phyloP scores from a whole-genome alignment of 2,113 vertebrate species.

The Empidonax traillii region DNA sequence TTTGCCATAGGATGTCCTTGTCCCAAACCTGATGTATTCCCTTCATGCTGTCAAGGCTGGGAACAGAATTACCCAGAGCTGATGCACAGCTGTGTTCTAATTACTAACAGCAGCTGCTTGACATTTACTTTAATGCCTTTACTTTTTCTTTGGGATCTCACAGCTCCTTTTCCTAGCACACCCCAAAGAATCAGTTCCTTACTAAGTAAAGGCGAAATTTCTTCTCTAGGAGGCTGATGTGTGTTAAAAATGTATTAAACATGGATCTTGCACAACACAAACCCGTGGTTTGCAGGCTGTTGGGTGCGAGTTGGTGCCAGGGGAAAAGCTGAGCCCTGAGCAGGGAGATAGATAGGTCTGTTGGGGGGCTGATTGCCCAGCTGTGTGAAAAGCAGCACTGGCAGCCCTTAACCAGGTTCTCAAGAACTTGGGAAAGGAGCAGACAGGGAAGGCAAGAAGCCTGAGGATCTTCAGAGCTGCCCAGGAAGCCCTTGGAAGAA shows the following conservation, averaged over 20 bases:
- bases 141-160: neutral
- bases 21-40: neutral
- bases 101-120: neutral
- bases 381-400: neutral
- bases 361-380: neutral
- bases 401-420: neutral
- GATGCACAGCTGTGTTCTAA: neutral
- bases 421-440: neutral
- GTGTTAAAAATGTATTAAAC: neutral
- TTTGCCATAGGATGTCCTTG: neutral
- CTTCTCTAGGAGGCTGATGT: neutral
- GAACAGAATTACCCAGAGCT: neutral
- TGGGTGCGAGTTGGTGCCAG: neutral
- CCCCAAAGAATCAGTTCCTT: neutral
- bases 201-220: neutral
- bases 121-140: too few relatives aligned
- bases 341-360: neutral
- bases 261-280: fast-evolving
- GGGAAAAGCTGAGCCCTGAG: neutral
- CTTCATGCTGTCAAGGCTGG: neutral
- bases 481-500: neutral
- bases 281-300: neutral
- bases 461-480: neutral
- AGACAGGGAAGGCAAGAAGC: fast-evolving
- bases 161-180: neutral